Conservation (phyloP, 2,888 invertebrate species). For the Sericinus montela region DNA sequence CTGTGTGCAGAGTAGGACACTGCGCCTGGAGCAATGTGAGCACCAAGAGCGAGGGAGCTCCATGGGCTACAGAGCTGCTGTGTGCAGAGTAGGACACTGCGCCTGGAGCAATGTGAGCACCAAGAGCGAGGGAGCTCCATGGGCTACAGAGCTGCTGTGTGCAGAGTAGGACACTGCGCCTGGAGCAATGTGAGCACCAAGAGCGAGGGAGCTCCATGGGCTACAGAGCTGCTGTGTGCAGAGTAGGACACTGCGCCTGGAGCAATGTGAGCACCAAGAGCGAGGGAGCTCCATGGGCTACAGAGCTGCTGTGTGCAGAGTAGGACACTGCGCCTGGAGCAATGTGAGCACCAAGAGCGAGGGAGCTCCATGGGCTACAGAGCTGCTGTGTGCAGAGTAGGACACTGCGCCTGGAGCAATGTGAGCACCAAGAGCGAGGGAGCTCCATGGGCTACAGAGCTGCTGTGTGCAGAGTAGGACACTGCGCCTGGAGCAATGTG, state of each 20-base stretch:
- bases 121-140: conserved; percentile 16
- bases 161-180: conserved; percentile 28
- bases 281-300: conserved; percentile 32
- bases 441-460: no score
- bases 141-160: no score
- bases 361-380: conserved; percentile 24
- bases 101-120: no score
- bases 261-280: conserved; percentile 10
- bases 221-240: background rate
- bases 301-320: conserved; percentile 32
- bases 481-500: no score
- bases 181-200: conserved; percentile 29
- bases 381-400: no score
- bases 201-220: conserved; percentile 17
- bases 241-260: background rate
- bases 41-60: conserved; percentile 25
- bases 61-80: background rate
- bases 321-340: no score
- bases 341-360: conserved; percentile 24
- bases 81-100: no score
- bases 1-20: no score
- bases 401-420: conserved; percentile 75
- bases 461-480: no score
- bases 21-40: no score
- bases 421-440: conserved; percentile 71